phyloP scores from a whole-genome alignment of 2,113 vertebrate species.

The Barbus barbus region DNA sequence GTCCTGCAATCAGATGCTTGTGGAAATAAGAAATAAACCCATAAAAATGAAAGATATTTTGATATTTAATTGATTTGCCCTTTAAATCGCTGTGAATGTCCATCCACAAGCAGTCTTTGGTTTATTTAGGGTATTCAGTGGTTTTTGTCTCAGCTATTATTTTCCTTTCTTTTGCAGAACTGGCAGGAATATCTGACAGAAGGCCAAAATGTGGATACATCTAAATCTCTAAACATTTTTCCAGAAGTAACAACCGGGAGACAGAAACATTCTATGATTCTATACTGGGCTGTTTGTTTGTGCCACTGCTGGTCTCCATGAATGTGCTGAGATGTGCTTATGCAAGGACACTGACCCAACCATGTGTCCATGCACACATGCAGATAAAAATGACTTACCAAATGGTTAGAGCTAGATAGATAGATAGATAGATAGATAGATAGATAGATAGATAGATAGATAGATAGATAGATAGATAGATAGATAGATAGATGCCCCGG shows the following conservation, averaged over 20 bases:
- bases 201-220: constrained; percentile 13
- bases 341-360: not conserved
- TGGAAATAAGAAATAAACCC: constrained; percentile 50
- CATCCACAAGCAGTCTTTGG: constrained; percentile 3
- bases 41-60: constrained; percentile 36
- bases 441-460: no score
- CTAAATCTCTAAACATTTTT: constrained; percentile 22
- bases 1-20: constrained; percentile 27
- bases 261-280: not conserved
- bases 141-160: constrained; percentile 17
- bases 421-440: not conserved
- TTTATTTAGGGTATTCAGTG: not conserved
- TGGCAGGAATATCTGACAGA: constrained; percentile 2
- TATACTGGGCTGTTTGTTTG: not conserved
- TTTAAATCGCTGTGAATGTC: not conserved
- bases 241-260: not conserved
- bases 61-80: constrained; percentile 7
- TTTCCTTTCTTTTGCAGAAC: not conserved
- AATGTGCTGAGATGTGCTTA: not conserved
- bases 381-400: not conserved
- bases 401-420: not conserved
- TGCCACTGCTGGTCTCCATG: not conserved
- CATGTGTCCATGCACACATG: not conserved
- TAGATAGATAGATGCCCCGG: no score
- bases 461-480: no score